Evolutionary conservation across 2,113 vertebrate species (phyloP), one percentile per base, ranked within the genome.

Genomic region (Ailuropoda melanoleuca): DNA sequence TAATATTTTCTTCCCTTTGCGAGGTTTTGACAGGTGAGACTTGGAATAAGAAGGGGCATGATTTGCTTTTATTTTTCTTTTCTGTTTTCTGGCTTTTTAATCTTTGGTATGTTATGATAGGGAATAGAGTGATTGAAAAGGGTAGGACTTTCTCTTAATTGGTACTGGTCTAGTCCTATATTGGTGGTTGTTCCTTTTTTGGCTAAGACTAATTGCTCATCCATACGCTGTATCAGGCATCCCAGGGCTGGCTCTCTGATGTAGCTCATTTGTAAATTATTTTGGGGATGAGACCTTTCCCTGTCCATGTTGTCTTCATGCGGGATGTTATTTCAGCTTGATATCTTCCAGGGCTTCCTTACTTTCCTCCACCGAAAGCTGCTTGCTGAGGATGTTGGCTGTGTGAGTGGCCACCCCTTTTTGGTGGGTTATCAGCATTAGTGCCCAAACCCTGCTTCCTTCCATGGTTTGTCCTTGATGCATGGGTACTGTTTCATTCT

Each of bases 41-140:
- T 87, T 83, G 53, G 64, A 82, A n/a, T 81, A 77, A 96, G 82
- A 93, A 93, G 48, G 34, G 34, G 31, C 48, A 62, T 84, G 77
- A 93, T 64, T 21, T 43, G 31, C 31, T 93, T 81, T 95, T 6
- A 81, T 93, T 96, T 92, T 93, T 78, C n/a, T 55, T 89, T 26
- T 46, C 21, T 50, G 34, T 93, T 91, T 90, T 93, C 50, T 91
- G 46, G n/a, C 78, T 91, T 78, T 31, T 95, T 43, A 56, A 3
- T 56, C 62, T 95, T 93, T 93, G 50, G 12, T 91, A 15, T 82
- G 29, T 82, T 60, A 37, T 58, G 37, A 8, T 64, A 60, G 53
- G 46, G 37, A 96, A 77, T 87, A 81, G 26, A 19, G 26, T 80
- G 26, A 84, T 72, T 94, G 70, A 83, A 88, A 92, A 96, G 43